Conservation (phyloP, 2,113 vertebrate species). For the Gasterosteus aculeatus region DNA sequence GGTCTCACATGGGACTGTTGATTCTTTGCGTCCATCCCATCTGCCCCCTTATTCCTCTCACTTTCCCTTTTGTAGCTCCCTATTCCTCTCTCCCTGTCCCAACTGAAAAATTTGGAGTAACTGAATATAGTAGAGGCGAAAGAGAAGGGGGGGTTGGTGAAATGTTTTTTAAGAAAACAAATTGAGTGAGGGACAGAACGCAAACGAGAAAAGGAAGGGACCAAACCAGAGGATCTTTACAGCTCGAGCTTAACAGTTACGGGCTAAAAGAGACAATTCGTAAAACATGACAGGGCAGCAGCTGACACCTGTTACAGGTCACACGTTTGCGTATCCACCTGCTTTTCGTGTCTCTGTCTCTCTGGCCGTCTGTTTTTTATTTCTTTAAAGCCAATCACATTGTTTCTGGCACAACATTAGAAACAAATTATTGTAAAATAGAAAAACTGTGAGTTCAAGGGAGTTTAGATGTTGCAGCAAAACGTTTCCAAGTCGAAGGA, state of each 20-base stretch:
- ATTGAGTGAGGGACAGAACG: neutral
- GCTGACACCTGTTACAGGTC: constrained; percentile 59
- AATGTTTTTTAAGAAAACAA: neutral
- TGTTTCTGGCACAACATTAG: neutral
- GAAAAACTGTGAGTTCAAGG: neutral
- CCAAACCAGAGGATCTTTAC: constrained; percentile 8
- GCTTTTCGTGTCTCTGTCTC: too few species aligned
- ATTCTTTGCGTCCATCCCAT: constrained; percentile 74
- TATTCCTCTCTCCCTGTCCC: constrained; percentile 3
- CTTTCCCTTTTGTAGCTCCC: constrained; percentile 7
- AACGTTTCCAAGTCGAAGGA: neutral
- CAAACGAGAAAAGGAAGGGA: neutral
- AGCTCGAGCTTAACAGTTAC: neutral
- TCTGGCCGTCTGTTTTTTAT: constrained; percentile 7
- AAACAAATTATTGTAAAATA: neutral
- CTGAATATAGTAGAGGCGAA: constrained; percentile 1
- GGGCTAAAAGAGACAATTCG: constrained; percentile 1
- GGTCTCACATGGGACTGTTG: constrained; percentile 78
- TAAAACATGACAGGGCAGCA: constrained; percentile 34
- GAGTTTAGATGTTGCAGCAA: neutral
- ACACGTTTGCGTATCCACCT: too few species aligned
- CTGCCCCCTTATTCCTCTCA: constrained; percentile 43
- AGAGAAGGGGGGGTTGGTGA: neutral
- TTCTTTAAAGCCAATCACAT: neutral
- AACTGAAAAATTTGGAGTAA: constrained; percentile 22